Evolutionary conservation across 2,888 invertebrate genomes (phyloP).

Genomic region (Drosophila sordidapex): DNA sequence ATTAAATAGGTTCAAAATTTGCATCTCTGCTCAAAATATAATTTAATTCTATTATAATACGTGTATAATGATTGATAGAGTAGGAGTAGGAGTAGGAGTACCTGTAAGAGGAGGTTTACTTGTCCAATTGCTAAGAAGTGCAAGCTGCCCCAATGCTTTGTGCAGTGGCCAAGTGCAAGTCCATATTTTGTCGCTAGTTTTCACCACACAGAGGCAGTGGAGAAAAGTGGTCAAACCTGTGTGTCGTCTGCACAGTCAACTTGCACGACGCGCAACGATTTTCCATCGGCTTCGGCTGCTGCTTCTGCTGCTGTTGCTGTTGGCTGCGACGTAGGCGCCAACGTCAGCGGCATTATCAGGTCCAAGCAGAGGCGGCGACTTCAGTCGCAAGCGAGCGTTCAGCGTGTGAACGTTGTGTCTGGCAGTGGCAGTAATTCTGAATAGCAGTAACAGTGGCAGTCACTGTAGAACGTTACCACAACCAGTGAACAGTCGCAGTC

Average conservation of each 20-base stretch:
- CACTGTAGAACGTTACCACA: background rate
- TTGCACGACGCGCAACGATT: conserved; percentile 36
- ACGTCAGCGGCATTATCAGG: conserved; percentile 63
- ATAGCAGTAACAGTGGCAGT: conserved; percentile 20
- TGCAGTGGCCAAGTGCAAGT: conserved; percentile 40
- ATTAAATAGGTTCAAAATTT: background rate
- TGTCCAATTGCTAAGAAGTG: conserved; percentile 22
- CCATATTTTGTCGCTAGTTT: conserved; percentile 66
- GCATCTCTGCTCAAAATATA: background rate
- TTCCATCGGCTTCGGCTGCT: conserved; percentile 39
- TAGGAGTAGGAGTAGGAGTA: no score
- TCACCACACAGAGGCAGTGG: conserved; percentile 63
- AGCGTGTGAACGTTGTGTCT: conserved; percentile 69
- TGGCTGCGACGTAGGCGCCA: conserved; percentile 16
- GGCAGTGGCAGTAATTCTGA: conserved; percentile 24
- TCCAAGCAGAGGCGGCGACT: conserved; percentile 63
- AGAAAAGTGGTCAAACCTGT: conserved; percentile 70
- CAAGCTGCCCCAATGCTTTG: conserved; percentile 20
- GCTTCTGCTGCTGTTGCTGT: conserved; percentile 14
- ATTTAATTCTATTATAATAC: background rate
- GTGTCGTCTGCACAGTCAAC: conserved; percentile 39
- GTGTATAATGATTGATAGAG: background rate
- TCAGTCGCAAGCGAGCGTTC: conserved; percentile 78
- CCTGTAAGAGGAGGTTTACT: no score
- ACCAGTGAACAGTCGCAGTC: conserved; percentile 19